Evolutionary conservation across 2,113 vertebrate species (phyloP).

Genomic region (Notechis scutatus): DNA sequence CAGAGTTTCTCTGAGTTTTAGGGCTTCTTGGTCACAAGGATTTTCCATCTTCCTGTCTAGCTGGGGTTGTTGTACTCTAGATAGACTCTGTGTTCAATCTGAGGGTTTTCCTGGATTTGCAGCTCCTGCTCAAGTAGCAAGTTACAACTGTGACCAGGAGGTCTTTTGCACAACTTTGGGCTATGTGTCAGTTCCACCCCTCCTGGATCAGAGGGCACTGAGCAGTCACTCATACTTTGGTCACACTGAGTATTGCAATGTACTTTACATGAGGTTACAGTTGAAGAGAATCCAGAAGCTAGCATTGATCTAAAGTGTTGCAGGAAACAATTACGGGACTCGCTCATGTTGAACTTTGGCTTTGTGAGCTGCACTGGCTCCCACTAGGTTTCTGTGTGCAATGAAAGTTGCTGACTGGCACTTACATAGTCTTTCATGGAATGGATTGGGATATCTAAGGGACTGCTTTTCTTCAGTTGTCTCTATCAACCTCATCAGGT

Average conservation of each 20-base stretch:
- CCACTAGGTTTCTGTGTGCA: too few relatives aligned
- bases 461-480: too few relatives aligned
- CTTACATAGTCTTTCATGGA: too few relatives aligned
- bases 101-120: background rate
- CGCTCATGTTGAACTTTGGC: background rate
- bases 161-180: background rate
- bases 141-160: background rate
- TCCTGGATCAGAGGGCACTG: background rate
- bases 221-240: background rate
- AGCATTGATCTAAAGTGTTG: background rate
- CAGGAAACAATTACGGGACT: background rate
- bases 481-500: too few relatives aligned
- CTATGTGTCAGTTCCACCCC: background rate
- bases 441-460: too few relatives aligned
- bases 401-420: too few relatives aligned
- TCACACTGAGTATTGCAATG: background rate
- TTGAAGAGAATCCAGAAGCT: background rate
- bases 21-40: background rate
- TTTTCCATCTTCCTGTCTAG: background rate
- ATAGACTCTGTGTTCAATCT: background rate
- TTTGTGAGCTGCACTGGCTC: too few relatives aligned
- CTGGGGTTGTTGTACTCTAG: background rate
- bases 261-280: background rate
- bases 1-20: background rate
- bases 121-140: background rate